phyloP scores from a whole-genome alignment of 2,888 invertebrate species.

The Cosmia trapezina region DNA sequence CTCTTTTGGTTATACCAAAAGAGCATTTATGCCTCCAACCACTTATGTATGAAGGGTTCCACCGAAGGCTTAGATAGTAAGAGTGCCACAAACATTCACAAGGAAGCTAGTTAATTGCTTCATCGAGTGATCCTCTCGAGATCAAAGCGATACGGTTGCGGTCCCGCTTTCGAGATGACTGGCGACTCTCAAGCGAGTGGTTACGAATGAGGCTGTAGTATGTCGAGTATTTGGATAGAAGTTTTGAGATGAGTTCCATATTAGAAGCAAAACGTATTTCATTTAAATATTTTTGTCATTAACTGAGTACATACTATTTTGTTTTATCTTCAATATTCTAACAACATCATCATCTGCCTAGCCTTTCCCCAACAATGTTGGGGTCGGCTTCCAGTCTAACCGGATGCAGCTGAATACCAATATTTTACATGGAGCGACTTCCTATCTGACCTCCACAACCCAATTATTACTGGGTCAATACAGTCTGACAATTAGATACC shows the following conservation, averaged over 20 bases:
- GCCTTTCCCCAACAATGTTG: too few species aligned
- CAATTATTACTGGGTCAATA: too few species aligned
- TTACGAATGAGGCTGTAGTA: neutral
- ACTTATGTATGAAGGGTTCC: neutral
- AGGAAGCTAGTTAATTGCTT: slow-evolving; percentile 35
- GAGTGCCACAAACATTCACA: slow-evolving; percentile 18
- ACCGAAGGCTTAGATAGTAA: slow-evolving; percentile 1
- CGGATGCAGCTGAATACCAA: too few species aligned
- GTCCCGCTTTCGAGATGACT: slow-evolving; percentile 3
- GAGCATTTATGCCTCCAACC: neutral
- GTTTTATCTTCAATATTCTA: too few species aligned
- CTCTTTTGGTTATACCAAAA: slow-evolving; percentile 10
- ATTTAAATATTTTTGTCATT: neutral
- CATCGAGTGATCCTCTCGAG: slow-evolving; percentile 27
- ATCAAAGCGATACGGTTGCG: slow-evolving; percentile 22
- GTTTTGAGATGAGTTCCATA: neutral
- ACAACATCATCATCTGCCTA: too few species aligned
- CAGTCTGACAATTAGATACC: too few species aligned
- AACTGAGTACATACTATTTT: too few species aligned
- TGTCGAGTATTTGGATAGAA: neutral
- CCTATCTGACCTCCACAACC: too few species aligned
- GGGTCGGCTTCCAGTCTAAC: too few species aligned
- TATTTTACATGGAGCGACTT: too few species aligned
- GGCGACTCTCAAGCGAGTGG: neutral
- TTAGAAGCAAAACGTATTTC: neutral